Conservation (phyloP, 2,888 invertebrate species). For the Labia minor region DNA sequence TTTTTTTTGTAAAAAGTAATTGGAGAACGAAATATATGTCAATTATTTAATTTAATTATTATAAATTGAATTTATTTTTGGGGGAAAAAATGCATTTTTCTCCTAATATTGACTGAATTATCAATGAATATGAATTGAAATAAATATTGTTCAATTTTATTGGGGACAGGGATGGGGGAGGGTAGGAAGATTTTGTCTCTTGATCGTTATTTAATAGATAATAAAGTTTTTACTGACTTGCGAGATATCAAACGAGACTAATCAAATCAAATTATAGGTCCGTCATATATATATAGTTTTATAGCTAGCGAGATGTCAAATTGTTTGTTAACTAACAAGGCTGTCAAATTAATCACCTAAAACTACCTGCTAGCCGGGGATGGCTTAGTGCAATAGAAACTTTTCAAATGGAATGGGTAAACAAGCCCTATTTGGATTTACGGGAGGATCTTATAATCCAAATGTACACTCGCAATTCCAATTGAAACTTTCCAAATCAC, state of each 20-base stretch:
- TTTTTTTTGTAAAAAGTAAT: not conserved
- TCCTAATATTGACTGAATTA: not conserved
- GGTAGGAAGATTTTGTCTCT: not conserved
- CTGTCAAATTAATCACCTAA: slow-evolving; percentile 13
- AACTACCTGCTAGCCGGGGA: slow-evolving; percentile 1
- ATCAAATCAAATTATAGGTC: not conserved
- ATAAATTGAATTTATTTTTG: slow-evolving; percentile 13
- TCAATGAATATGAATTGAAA: not conserved
- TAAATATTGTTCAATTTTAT: not conserved
- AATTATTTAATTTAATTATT: slow-evolving; percentile 13
- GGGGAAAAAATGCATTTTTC: not conserved
- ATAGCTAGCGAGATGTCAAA: not conserved
- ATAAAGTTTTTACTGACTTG: slow-evolving; percentile 8
- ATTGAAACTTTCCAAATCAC: slow-evolving; percentile 7
- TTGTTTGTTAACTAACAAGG: slow-evolving; percentile 13
- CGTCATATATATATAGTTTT: not conserved
- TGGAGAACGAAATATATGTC: slow-evolving; percentile 13
- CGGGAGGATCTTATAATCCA: not conserved
- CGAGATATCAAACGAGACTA: slow-evolving; percentile 6
- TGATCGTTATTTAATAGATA: slow-evolving; percentile 13
- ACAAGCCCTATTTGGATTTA: slow-evolving; percentile 13
- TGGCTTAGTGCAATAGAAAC: slow-evolving; percentile 13
- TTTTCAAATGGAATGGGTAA: not conserved
- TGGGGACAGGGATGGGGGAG: too few relatives aligned
- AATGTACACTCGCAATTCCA: slow-evolving; percentile 13